These are phyloP conservation scores for Alauda arvensis DNA, from an alignment of 2,797 vertebrate species.

Conservation along the genomic window DNA sequence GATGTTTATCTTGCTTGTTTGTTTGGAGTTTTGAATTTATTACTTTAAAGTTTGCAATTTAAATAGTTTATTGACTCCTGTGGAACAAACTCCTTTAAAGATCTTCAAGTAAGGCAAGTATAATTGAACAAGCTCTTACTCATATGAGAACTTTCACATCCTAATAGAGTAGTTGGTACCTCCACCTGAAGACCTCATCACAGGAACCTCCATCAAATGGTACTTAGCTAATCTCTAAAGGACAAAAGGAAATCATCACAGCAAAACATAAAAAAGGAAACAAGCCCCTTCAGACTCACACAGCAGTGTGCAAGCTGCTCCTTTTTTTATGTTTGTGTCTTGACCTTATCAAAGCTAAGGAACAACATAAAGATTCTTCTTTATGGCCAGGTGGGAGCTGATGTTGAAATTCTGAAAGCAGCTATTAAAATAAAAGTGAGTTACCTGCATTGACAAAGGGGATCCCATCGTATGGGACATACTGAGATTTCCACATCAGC, in stretches of 20 bases:
- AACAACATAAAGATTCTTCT: background rate
- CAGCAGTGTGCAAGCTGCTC: background rate
- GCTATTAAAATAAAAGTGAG: conserved; percentile 38
- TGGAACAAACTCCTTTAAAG: background rate
- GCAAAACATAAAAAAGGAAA: background rate
- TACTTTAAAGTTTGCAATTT: background rate
- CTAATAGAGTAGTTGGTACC: background rate
- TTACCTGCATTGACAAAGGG: conserved; percentile 86
- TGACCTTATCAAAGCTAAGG: conserved; percentile 3
- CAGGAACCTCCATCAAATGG: background rate
- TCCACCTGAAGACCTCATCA: background rate
- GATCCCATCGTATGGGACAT: conserved; percentile 85
- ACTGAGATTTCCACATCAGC: conserved; percentile 88
- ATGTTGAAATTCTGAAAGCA: background rate
- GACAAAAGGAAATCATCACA: background rate
- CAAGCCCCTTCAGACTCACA: background rate
- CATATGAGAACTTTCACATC: fast-evolving
- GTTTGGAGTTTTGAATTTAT: background rate
- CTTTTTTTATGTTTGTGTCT: background rate
- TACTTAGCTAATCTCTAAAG: background rate
- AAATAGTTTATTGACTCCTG: background rate
- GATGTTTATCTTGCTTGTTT: background rate
- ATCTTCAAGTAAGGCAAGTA: background rate
- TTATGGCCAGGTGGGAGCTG: background rate
- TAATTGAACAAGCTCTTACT: background rate